phyloP scores from a whole-genome alignment of 1,140 invertebrate genomes.

The Euura lappo region DNA sequence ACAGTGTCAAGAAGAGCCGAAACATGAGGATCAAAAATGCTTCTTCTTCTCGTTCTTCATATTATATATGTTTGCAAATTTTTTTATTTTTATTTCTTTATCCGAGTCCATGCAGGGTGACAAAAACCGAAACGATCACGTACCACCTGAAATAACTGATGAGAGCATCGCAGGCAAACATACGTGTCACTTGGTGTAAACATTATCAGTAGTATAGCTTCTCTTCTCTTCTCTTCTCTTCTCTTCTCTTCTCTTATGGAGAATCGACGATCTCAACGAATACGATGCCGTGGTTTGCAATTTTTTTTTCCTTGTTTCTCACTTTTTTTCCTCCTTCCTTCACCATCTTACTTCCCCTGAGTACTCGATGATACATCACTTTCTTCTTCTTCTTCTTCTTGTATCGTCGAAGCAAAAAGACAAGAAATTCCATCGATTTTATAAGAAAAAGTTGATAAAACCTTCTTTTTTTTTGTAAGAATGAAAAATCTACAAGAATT shows the following conservation, averaged over 20 bases:
- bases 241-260: background rate
- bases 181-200: conserved; percentile 44
- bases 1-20: too few relatives aligned
- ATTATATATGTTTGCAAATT: too few relatives aligned
- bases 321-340: background rate
- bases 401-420: too few relatives aligned
- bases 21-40: too few relatives aligned
- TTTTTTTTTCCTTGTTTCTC: background rate
- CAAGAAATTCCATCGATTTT: too few relatives aligned
- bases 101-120: background rate
- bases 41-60: too few relatives aligned
- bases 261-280: too few relatives aligned
- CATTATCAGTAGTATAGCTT: conserved; percentile 29
- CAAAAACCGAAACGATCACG: background rate
- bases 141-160: conserved; percentile 51
- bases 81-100: too few relatives aligned
- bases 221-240: background rate
- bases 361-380: background rate
- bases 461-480: too few relatives aligned
- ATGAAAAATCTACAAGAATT: too few relatives aligned
- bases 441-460: too few relatives aligned
- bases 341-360: background rate
- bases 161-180: conserved; percentile 45
- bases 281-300: background rate
- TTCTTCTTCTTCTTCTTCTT: too few relatives aligned